Base-by-base conservation (phyloP, 2,113 vertebrate species). In the Felis catus region DNA sequence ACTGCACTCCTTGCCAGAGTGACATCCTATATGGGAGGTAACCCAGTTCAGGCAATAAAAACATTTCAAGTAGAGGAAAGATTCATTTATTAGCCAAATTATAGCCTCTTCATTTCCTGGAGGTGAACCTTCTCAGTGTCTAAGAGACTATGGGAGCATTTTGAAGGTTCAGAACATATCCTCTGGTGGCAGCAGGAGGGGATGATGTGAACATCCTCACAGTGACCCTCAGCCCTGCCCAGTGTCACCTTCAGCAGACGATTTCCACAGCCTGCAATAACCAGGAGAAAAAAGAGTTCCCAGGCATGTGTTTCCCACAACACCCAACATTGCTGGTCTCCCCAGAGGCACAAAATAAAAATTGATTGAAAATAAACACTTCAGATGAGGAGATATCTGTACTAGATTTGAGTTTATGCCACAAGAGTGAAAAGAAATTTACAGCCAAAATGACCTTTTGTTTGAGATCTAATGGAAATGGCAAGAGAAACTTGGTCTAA, bases 31-130 rank as follows among this genome's bases (percentile, higher is more conserved):
- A 36, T 13, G 19, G 39, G 48, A 95, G 36, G 61, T 63, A 87
- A 86, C n/a, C 79, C 87, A 83, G 21, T 93, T 84, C 68, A 53
- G 51, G 58, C 55, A 87, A 70, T 68, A 73, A 85, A 93, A 95
- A 55, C 41, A 71, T 91, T 51, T 92, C 88, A 78, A 51, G 18
- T 41, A 45, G n/a, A 94, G 31, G 27, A 70, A 91, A 61, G 31
- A 79, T 41, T 51, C 31, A 41, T 66, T 91, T 87, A 36, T 86
- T 84, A 51, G 79, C 55, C 74, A 36, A 86, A 89, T 55, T n/a
- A 23, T 15, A 85, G 65, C 36, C n/a, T 92, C 41, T 66, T 19
- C 27, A 7, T 84, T 89, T 73, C n/a, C 81, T 61, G 36, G 8
- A 81, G 31, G 29, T 25, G 31, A 65, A 33, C 29, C 11, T 66